Conservation (phyloP, 2,113 vertebrate genomes). For the Sebastes schlegelii region DNA sequence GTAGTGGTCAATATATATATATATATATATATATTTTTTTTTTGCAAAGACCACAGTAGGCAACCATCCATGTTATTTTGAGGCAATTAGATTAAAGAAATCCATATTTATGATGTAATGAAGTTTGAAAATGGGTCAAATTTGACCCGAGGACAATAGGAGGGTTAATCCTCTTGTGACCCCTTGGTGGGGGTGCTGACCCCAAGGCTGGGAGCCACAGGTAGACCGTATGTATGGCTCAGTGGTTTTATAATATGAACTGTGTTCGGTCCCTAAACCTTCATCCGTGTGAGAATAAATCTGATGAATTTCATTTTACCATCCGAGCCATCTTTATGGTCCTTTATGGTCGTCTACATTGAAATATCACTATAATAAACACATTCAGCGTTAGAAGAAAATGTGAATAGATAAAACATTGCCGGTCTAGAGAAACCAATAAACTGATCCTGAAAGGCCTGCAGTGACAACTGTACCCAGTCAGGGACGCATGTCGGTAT, state of each 20-base stretch:
- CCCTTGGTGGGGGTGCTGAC: neutral
- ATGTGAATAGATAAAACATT: constrained; percentile 63
- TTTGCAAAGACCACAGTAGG: no score
- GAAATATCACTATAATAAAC: constrained; percentile 65
- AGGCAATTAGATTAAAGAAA: no score
- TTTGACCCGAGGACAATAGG: no score
- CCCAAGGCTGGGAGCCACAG: neutral
- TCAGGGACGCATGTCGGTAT: constrained; percentile 25
- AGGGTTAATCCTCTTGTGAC: neutral
- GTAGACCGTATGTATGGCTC: neutral
- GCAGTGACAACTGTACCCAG: constrained; percentile 48
- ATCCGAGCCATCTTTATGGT: constrained; percentile 29
- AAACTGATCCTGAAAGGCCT: constrained; percentile 55
- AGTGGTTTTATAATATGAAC: constrained; percentile 9
- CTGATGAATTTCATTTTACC: constrained; percentile 42
- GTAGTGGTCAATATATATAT: no score
- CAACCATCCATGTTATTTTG: no score
- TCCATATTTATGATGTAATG: no score
- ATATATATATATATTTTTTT: no score
- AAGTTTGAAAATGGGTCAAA: no score
- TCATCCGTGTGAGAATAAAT: constrained; percentile 49
- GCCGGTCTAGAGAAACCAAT: constrained; percentile 48
- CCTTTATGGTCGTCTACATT: constrained; percentile 16
- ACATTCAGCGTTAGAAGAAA: constrained; percentile 26
- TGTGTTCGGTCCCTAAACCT: constrained; percentile 16